Percentiles rank a stretch among this genome's conserved stretches.
Evolutionary conservation across 1,140 invertebrate species (phyloP).

Genomic region (Cecropterus lyciades): DNA sequence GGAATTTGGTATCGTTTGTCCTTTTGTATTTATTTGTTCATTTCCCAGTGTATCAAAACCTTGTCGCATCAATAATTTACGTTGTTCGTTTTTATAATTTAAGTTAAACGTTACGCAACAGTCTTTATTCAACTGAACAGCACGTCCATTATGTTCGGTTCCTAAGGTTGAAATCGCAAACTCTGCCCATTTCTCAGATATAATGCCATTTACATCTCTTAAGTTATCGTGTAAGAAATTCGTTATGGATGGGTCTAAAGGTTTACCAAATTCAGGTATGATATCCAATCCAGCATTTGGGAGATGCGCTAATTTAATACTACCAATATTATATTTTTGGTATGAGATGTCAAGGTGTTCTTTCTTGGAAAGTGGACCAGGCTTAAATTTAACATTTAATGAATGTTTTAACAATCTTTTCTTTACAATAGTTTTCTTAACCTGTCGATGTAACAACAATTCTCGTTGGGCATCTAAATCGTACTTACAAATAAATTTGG

Average conservation of each 20-base stretch:
- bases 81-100: slow-evolving; percentile 65
- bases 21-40: slow-evolving; percentile 3
- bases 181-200: slow-evolving; percentile 70
- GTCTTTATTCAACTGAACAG: slow-evolving; percentile 44
- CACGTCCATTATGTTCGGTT: slow-evolving; percentile 44
- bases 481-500: slow-evolving; percentile 62
- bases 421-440: slow-evolving; percentile 36
- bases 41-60: slow-evolving; percentile 39
- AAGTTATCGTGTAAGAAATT: slow-evolving; percentile 61
- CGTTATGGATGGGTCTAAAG: slow-evolving; percentile 55
- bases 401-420: slow-evolving; percentile 62
- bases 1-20: slow-evolving; percentile 5
- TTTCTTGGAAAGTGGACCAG: slow-evolving; percentile 70
- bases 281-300: slow-evolving; percentile 65
- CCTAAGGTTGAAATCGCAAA: slow-evolving; percentile 68
- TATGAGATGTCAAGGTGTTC: slow-evolving; percentile 64
- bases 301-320: slow-evolving; percentile 57
- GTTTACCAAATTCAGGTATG: slow-evolving; percentile 53
- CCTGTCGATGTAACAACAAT: slow-evolving; percentile 34
- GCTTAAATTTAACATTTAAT: slow-evolving; percentile 69
- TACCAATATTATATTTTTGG: slow-evolving; percentile 69
- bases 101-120: slow-evolving; percentile 60
- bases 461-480: slow-evolving; percentile 50
- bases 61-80: slow-evolving; percentile 61
- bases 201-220: slow-evolving; percentile 53